These are phyloP conservation scores for Silurus asotus DNA, from an alignment of 2,113 vertebrate genomes.

Conservation along the genomic window DNA sequence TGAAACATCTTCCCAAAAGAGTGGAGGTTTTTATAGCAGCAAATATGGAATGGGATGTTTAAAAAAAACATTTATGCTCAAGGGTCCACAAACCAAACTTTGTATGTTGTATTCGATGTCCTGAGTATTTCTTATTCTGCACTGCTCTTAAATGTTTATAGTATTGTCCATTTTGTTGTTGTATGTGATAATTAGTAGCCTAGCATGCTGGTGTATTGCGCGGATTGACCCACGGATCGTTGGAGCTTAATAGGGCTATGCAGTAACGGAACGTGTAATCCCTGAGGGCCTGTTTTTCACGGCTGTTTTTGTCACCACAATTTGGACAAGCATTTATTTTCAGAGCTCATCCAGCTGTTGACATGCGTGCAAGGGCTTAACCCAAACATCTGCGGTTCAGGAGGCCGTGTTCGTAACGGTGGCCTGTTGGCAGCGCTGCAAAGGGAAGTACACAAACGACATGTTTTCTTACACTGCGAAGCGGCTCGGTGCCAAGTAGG, in stretches of 20 bases:
- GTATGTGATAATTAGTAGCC: background rate
- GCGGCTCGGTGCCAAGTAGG: background rate
- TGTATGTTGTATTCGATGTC: background rate
- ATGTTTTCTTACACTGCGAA: background rate
- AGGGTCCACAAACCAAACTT: too few relatives aligned
- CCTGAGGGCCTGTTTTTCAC: constrained; percentile 21
- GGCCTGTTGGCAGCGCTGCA: constrained; percentile 1
- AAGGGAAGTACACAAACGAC: constrained; percentile 2
- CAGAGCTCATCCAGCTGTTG: constrained; percentile 31
- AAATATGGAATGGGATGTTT: too few relatives aligned
- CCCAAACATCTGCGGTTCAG: constrained; percentile 30
- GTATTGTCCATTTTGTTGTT: background rate
- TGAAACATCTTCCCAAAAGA: too few relatives aligned
- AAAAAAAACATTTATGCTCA: too few relatives aligned
- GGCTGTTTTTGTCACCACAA: constrained; percentile 21
- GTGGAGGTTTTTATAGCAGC: too few relatives aligned
- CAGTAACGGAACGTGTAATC: background rate
- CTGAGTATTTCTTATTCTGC: background rate
- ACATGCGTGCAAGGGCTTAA: constrained; percentile 48
- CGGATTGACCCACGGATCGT: background rate
- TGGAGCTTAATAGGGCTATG: constrained; percentile 1
- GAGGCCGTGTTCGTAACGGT: constrained; percentile 13
- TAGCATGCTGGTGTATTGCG: background rate
- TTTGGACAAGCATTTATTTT: constrained; percentile 45
- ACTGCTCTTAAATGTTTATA: too few relatives aligned